Evolutionary conservation across 1,140 invertebrate species (phyloP), one percentile per base, ranked within the genome.

Genomic region (Lysiphlebus fabarum): DNA sequence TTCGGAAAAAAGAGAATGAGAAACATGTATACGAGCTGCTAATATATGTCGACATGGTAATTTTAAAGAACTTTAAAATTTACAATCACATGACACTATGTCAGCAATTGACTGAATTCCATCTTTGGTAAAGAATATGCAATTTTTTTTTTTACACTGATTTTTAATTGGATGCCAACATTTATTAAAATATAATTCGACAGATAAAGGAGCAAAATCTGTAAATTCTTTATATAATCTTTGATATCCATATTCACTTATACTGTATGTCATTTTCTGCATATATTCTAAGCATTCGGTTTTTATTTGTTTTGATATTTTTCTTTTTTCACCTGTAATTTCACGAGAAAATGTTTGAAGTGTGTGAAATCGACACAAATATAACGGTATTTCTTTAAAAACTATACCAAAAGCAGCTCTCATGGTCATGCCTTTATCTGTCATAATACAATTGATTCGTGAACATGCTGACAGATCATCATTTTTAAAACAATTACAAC

Each of bases 381-480:
- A 49, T 34, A 26, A 26, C 17, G 17, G 17, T 26, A 26, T 26
- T 26, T 26, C 17, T 26, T 26, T 1, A 26, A 26, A 26, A 26
- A 26, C 17, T 26, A 26, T 4, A 26, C 17, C 17, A 26, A 26
- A 4, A 26, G 17, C 17, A 26, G 17, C 17, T 26, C 17, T 26
- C 17, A 26, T 26, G 17, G 56, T 17, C 4, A 65, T 12, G 53
- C 65, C 63, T 59, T 66, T 68, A 37, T 67, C 62, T 33, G 48
- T 55, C 62, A 67, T 67, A 1, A 62, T 17, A 14, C 58, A 64
- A 9, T 37, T 40, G 9, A 60, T 62, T 50, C 51, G 51, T 6
- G 42, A 5, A 17, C 45, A 53, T 7, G 55, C 38, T 10, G 57
- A 49, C 38, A 36, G 14, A 42, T 66, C 56, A 17, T 56, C 54